Evolutionary conservation across 2,888 invertebrate species (phyloP).

Genomic region (Tupiocoris notatus): DNA sequence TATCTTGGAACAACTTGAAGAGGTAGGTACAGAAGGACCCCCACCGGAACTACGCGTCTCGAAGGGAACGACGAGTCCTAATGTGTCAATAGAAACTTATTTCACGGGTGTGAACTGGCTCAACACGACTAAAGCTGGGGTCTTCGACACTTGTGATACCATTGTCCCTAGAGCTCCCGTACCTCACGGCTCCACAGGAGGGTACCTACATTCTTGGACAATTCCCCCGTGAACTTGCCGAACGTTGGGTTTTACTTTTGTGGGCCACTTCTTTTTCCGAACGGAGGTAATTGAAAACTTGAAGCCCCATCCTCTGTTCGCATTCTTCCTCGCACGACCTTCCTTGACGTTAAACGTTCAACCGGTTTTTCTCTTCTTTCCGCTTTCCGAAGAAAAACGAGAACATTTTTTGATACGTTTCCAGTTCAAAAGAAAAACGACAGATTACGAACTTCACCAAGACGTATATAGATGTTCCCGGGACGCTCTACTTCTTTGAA

Average conservation of each 20-base stretch:
- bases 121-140: not conserved
- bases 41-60: not conserved
- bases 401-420: too few relatives aligned
- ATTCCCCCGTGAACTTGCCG: too few relatives aligned
- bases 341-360: not conserved
- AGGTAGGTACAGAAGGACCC: not conserved
- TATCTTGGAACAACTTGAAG: not conserved
- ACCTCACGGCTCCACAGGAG: not conserved
- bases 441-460: too few relatives aligned
- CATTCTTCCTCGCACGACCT: not conserved
- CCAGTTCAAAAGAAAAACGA: too few relatives aligned
- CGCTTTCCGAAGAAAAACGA: too few relatives aligned
- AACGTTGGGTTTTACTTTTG: not conserved
- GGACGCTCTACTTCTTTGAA: too few relatives aligned
- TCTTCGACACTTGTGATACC: not conserved
- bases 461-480: too few relatives aligned
- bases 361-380: not conserved
- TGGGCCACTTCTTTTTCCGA: conserved; percentile 5
- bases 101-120: conserved; percentile 29
- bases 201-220: not conserved
- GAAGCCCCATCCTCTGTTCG: not conserved
- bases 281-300: conserved; percentile 28
- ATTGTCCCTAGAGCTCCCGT: not conserved
- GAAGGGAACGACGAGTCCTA: conserved; percentile 25
- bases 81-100: conserved; percentile 34